Evolutionary conservation across 2,888 invertebrate species (phyloP).

Genomic region (Pediacus dermestoides): DNA sequence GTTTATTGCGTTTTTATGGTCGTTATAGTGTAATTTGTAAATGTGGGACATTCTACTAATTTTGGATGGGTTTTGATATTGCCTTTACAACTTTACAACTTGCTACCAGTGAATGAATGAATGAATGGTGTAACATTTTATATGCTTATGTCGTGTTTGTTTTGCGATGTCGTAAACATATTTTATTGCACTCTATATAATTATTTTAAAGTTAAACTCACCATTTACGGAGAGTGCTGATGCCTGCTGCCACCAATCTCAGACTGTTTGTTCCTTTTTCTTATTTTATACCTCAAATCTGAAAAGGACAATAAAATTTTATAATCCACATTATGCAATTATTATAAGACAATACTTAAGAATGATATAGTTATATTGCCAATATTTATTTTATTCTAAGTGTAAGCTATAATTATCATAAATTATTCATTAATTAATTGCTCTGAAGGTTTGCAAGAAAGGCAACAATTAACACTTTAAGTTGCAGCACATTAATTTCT

Average conservation of each 20-base stretch:
- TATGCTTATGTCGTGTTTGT: slow-evolving; percentile 31
- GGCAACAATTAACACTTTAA: too few species aligned
- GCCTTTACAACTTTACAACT: slow-evolving; percentile 44
- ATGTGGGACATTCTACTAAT: slow-evolving; percentile 48
- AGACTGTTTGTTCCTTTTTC: too few species aligned
- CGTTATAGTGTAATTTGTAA: slow-evolving; percentile 48
- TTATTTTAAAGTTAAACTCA: slow-evolving; percentile 33
- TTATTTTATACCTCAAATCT: slow-evolving; percentile 26
- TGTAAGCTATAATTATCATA: too few species aligned
- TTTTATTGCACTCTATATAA: slow-evolving; percentile 37
- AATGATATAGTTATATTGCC: too few species aligned
- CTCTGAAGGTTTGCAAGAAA: too few species aligned
- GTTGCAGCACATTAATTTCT: too few species aligned
- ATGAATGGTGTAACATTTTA: slow-evolving; percentile 35
- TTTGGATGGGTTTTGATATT: slow-evolving; percentile 45
- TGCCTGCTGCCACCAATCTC: too few species aligned
- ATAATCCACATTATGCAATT: too few species aligned
- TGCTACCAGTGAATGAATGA: slow-evolving; percentile 29
- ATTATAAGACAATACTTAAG: too few species aligned
- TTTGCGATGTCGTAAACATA: slow-evolving; percentile 33
- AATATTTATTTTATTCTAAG: too few species aligned
- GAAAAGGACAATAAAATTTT: slow-evolving; percentile 29
- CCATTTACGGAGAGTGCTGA: slow-evolving; percentile 27
- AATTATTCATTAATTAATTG: too few species aligned
- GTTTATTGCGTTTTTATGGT: slow-evolving; percentile 49